phyloP scores from a whole-genome alignment of 2,888 invertebrate genomes.

The Calliopum simillimum region DNA sequence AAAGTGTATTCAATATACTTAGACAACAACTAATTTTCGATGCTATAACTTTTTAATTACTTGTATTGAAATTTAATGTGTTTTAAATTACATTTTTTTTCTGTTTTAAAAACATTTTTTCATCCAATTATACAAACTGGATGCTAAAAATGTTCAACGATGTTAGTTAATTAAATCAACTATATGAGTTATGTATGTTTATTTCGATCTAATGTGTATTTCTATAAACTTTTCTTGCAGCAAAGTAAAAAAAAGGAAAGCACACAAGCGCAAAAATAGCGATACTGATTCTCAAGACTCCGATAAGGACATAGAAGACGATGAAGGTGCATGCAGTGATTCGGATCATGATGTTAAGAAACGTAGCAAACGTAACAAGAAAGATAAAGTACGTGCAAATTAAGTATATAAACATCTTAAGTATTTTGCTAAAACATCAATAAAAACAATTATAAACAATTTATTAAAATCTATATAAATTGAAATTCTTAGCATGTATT shows the following conservation, averaged over 20 bases:
- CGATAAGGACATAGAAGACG: conserved; percentile 66
- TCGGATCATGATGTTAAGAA: conserved; percentile 66
- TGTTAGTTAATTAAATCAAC: background rate
- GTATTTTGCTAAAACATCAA: conserved; percentile 14
- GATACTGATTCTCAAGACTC: conserved; percentile 67
- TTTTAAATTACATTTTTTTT: no score
- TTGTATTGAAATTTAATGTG: no score
- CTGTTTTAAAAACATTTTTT: no score
- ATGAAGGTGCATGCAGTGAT: conserved; percentile 60
- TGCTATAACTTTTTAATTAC: no score
- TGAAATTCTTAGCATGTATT: conserved; percentile 33
- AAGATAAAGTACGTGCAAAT: conserved; percentile 62
- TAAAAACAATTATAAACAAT: conserved; percentile 10
- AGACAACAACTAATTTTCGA: no score
- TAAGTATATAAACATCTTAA: background rate
- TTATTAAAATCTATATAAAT: conserved; percentile 16
- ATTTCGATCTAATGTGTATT: background rate
- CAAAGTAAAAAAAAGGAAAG: conserved; percentile 71
- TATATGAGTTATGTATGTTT: background rate
- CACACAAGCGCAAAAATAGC: conserved; percentile 70
- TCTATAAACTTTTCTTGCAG: conserved; percentile 57
- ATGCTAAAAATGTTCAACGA: background rate
- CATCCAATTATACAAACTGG: no score
- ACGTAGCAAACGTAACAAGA: conserved; percentile 63
- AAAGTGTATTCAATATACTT: no score